Evolutionary conservation across 35 echinoderm and acorn worm genomes (phyloP), one percentile per base, ranked within the genome.

Genomic region (Eucidaris tribuloides): DNA sequence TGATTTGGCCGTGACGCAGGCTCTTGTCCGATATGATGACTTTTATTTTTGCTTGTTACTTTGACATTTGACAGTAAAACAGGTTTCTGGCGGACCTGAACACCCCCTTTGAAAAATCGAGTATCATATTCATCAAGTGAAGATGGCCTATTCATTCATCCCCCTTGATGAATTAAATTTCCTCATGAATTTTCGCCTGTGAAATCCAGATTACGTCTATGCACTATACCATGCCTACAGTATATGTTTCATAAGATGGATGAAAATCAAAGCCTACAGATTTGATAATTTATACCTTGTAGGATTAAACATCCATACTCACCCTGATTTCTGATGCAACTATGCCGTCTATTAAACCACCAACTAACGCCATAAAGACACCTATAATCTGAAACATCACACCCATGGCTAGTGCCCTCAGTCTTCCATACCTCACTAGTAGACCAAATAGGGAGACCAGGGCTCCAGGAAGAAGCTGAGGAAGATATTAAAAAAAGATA

Each of bases 391-490:
- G 27, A 13, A 63, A 62, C 3, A 62, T 79, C 4, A 66, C 32
- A 18, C 85, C 85, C 18, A 20, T 58, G 0, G 30, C 56, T 25
- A 88, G 78, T 60, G 59, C 60, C 28, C 50, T 52, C 4, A 49
- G 48, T 9, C 85, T 36, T 35, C 78, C 85, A 30, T 81, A 62
- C 45, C 59, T 71, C 59, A 65, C 63, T 25, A 80, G 43, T 0
- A 88, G 46, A 13, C 85, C 85, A 4, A 76, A 35, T 37, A 88
- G 35, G 6, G 76, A 42, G 30, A 88, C 42, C 2, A 88, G 30
- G 42, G 71, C 55, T 24, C 85, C 85, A 23, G 81, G 46, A 45
- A 88, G 58, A 23, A 88, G 76, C 85, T 88, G 85, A n/a, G n/a
- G n/a, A n/a, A n/a, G n/a, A n/a, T n/a, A n/a, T n/a, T n/a, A n/a